Conservation (phyloP, 2,888 invertebrate species). For the Eretmocerus hayati region DNA sequence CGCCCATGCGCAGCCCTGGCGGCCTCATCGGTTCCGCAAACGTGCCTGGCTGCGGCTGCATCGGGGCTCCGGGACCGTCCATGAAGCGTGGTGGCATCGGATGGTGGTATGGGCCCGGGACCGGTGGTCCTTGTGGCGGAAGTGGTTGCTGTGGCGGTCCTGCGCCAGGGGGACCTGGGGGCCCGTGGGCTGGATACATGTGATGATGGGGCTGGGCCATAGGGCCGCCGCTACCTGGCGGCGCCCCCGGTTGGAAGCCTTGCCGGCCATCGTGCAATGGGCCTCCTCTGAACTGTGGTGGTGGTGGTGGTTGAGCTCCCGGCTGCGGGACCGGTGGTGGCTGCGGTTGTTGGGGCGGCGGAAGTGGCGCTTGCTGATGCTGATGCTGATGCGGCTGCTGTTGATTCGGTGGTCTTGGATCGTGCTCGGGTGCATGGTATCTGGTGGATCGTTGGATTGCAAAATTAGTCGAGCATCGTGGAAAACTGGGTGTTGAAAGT, state of each 20-base stretch:
- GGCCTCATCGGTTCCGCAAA: conserved; percentile 24
- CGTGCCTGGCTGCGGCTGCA: conserved; percentile 30
- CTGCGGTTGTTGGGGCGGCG: conserved; percentile 31
- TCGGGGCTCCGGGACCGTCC: conserved; percentile 21
- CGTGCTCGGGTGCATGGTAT: conserved; percentile 12
- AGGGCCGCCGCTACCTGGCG: conserved; percentile 14
- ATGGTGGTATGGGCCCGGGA: conserved; percentile 30
- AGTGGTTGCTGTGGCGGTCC: too few species aligned
- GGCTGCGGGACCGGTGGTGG: conserved; percentile 32
- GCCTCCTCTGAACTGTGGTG: conserved; percentile 20
- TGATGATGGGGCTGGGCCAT: conserved; percentile 15
- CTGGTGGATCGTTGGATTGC: too few species aligned
- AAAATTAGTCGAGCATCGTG: too few species aligned
- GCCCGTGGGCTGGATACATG: not conserved
- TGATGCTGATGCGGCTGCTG: conserved; percentile 34
- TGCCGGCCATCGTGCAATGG: too few species aligned
- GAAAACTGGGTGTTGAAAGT: too few species aligned
- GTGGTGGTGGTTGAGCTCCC: conserved; percentile 34
- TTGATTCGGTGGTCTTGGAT: conserved; percentile 5
- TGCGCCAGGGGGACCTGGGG: conserved; percentile 28
- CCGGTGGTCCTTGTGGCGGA: conserved; percentile 14
- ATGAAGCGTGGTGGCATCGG: conserved; percentile 31
- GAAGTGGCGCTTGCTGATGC: conserved; percentile 33
- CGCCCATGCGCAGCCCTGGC: conserved; percentile 30
- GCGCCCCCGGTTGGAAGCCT: too few species aligned